Base-by-base conservation (phyloP, 2,113 vertebrate species). In the Misgurnus anguillicaudatus region DNA sequence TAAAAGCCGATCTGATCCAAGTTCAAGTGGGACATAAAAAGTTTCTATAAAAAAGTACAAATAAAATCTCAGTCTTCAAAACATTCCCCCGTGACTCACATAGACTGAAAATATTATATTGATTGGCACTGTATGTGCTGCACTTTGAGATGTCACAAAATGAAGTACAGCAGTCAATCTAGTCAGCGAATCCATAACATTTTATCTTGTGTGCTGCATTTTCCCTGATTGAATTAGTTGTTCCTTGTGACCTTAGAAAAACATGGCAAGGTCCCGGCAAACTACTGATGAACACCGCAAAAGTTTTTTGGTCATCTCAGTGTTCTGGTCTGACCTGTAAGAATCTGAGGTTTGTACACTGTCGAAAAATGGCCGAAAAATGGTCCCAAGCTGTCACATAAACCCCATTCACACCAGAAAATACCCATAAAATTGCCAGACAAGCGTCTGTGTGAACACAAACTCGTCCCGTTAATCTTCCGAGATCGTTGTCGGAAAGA, bases 121-220 rank as follows among this genome's bases (percentile, higher is more conserved):
- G 68, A 71, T 55, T 71, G 48, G 48, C 5, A 17, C 36, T 39
- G 7, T 39, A 55, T n/a, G 51, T 71, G 68, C 48, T 9, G 11
- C 31, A 71, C 31, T 71, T 71, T 71, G 31, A 71, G 31, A 55
- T 57, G 53, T 57, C 53, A n/a, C 53, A 55, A 55, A 55, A 55
- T 70, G 68, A 70, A 70, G 48, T 55, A 70, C 31, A 55, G 24
- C 68, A 71, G 68, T 55, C 68, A 71, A 55, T 71, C 68, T 71
- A 39, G 31, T 39, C 48, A 13, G 48, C n/a, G 68, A 71, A 55
- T 71, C 68, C 48, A 71, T 55, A 71, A 55, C 53, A 51, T 38
- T 67, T 67, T 71, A 55, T 55, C 68, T 71, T 39, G 48, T 39
- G 48, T 16, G 16, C 9, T 55, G 39, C 48, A 71, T 71, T 55